phyloP scores from a whole-genome alignment of 30 jellyfish, hydroid and myxozoan genomes.

The Mastigias papua region DNA sequence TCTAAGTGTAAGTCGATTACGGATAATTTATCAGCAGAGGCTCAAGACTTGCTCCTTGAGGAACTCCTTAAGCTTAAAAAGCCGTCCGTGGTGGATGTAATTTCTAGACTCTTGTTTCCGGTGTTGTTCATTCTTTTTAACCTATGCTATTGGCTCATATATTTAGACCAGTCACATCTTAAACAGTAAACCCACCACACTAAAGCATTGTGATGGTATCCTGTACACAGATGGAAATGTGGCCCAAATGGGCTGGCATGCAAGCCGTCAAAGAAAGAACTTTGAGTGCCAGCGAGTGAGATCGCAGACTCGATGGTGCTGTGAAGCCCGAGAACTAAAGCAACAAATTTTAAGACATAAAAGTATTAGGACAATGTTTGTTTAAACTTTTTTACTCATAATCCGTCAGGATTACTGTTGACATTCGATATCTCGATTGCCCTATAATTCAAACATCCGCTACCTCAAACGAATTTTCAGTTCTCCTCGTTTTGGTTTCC shows the following conservation, averaged over 20 bases:
- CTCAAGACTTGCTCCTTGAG: constrained; percentile 66
- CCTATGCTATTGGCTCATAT: constrained; percentile 67
- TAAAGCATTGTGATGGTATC: not conserved
- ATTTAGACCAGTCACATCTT: constrained; percentile 49
- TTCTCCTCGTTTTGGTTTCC: no score
- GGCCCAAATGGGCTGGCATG: not conserved
- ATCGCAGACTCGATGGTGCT: no score
- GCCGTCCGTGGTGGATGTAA: constrained; percentile 66
- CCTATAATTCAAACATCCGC: no score
- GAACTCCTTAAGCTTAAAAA: constrained; percentile 65
- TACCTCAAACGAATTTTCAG: no score
- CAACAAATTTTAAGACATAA: no score
- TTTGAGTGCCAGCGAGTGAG: not conserved
- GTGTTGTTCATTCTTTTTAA: constrained; percentile 51
- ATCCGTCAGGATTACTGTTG: no score
- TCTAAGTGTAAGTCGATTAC: constrained; percentile 16
- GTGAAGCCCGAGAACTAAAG: no score
- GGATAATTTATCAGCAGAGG: constrained; percentile 45
- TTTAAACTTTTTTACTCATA: no score
- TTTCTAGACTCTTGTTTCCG: constrained; percentile 61
- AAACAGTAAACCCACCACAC: not conserved
- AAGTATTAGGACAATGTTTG: no score
- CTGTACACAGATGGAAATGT: not conserved
- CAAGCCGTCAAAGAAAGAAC: not conserved
- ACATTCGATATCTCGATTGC: no score